A percentile compares a stretch with the other conserved stretches of the same genome.
phyloP scores from a whole-genome alignment of 2,797 vertebrate genomes.

The Buphagus erythrorhynchus region DNA sequence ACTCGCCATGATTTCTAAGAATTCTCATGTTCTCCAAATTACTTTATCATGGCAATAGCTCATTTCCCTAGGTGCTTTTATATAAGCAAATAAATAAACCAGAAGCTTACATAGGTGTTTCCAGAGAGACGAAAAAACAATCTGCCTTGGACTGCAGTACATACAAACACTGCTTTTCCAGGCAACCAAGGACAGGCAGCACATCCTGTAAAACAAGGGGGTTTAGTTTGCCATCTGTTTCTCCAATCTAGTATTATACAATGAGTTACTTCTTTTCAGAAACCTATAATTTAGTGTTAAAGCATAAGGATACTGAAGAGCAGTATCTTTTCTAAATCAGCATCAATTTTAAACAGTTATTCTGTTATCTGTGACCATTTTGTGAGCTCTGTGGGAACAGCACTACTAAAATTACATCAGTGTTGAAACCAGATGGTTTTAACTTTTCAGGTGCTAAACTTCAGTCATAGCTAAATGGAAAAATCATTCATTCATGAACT shows the following conservation, averaged over 20 bases:
- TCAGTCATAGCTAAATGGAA: background rate
- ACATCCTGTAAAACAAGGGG: background rate
- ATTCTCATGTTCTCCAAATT: background rate
- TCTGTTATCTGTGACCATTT: background rate
- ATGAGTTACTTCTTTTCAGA: background rate
- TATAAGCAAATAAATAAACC: background rate
- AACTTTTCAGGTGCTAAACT: background rate
- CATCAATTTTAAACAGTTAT: background rate
- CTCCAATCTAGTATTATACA: background rate
- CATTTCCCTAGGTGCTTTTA: background rate
- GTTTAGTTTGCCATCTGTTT: background rate
- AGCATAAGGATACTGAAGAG: background rate
- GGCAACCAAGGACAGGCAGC: background rate
- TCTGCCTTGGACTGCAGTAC: background rate
- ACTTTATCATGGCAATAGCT: background rate
- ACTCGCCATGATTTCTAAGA: background rate
- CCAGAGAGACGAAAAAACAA: background rate
- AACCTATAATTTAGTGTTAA: background rate
- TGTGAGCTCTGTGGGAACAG: background rate
- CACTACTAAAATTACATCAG: background rate
- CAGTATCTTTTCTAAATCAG: background rate
- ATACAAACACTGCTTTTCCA: background rate
- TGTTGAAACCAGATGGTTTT: background rate
- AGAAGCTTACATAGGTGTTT: background rate
- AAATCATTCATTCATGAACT: background rate